phyloP scores from a whole-genome alignment of 2,113 vertebrate genomes.

The Sapayoa aenigma region DNA sequence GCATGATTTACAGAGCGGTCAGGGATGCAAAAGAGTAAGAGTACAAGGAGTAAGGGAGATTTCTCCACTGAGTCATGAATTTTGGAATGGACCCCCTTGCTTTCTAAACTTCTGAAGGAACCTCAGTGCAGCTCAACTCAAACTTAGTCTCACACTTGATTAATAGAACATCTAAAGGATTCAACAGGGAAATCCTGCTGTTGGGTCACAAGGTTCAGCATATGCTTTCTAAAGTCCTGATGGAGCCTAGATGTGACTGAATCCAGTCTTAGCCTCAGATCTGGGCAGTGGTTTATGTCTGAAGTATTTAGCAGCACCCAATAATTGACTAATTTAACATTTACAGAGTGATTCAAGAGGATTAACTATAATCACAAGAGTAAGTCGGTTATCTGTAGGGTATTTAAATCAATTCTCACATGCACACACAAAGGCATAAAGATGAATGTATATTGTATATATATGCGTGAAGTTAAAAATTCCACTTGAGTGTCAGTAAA shows the following conservation, averaged over 20 bases:
- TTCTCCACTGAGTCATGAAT: background rate
- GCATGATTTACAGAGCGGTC: background rate
- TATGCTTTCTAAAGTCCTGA: background rate
- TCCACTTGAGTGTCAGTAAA: background rate
- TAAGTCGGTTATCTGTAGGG: background rate
- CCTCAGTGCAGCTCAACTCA: background rate
- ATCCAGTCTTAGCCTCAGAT: background rate
- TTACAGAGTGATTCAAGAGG: background rate
- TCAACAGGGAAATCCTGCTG: background rate
- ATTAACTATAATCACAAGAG: background rate
- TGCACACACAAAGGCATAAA: background rate
- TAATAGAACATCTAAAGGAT: background rate
- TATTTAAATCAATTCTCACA: background rate
- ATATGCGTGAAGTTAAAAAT: background rate
- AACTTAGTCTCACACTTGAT: background rate
- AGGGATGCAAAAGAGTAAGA: background rate
- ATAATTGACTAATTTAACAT: background rate
- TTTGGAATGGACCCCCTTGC: background rate
- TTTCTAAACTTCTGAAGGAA: background rate
- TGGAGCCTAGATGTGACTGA: background rate
- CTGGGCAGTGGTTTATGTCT: background rate
- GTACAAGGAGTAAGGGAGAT: background rate
- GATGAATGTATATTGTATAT: background rate
- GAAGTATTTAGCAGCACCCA: background rate
- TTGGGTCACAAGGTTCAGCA: background rate